A percentile compares a stretch with the other conserved stretches of the same genome.
phyloP scores from a whole-genome alignment of 2,113 vertebrate genomes.

The Bubalus kerabau region DNA sequence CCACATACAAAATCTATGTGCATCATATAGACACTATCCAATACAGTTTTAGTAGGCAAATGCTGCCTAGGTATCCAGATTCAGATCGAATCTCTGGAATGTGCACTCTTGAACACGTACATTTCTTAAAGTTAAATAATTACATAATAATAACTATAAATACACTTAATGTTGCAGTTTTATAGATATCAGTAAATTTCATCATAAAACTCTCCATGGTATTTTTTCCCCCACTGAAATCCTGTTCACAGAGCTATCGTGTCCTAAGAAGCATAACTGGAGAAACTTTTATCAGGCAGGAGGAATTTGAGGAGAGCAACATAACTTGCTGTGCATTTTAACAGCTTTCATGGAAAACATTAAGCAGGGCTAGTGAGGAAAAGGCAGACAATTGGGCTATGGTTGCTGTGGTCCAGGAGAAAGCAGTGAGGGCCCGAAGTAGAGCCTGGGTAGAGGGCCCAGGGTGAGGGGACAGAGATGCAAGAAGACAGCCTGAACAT shows the following conservation, averaged over 20 bases:
- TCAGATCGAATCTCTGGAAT: background rate
- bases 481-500: background rate
- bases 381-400: too few relatives aligned
- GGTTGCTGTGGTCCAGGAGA: background rate
- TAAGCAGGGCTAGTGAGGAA: background rate
- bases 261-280: background rate
- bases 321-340: background rate
- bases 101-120: background rate
- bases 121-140: background rate
- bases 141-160: background rate
- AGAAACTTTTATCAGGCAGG: background rate
- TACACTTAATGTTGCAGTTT: background rate
- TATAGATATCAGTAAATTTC: background rate
- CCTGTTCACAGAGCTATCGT: background rate
- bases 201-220: background rate
- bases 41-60: background rate
- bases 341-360: background rate
- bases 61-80: background rate
- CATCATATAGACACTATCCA: background rate
- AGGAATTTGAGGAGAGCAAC: background rate
- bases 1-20: background rate
- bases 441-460: background rate
- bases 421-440: background rate
- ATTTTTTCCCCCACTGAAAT: background rate
- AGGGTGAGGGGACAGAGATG: background rate